A percentile compares a stretch with the other conserved stretches of the same genome.
phyloP scores from a whole-genome alignment of 2,113 vertebrate species.

The Pipra filicauda region DNA sequence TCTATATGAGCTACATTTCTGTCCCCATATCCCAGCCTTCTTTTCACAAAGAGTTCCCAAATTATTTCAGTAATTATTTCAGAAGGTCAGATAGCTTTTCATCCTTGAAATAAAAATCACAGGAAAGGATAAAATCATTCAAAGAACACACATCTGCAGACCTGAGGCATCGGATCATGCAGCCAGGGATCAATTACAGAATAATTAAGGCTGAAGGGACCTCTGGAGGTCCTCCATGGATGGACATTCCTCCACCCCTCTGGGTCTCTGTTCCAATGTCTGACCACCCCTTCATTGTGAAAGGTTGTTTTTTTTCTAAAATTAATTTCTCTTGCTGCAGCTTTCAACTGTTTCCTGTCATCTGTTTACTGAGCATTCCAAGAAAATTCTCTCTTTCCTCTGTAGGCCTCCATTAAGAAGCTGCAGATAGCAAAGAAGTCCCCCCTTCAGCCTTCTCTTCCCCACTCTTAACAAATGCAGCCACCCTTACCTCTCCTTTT shows the following conservation, averaged over 20 bases:
- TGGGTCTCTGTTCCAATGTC: background rate
- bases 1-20: background rate
- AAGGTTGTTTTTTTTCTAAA: background rate
- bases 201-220: background rate
- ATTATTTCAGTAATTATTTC: background rate
- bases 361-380: background rate
- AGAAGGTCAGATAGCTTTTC: background rate
- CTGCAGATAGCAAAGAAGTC: accelerated
- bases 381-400: background rate
- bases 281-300: background rate
- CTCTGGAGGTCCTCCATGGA: background rate
- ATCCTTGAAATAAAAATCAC: background rate
- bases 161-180: background rate
- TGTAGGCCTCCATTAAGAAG: background rate
- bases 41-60: background rate
- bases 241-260: background rate
- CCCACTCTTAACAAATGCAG: background rate
- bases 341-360: background rate
- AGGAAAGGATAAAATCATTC: accelerated
- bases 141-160: background rate
- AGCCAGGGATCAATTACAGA: background rate
- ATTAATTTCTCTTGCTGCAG: background rate
- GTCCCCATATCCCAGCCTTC: background rate
- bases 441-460: background rate
- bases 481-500: background rate